A percentile compares a stretch with the other conserved stretches of the same genome.
phyloP scores from a whole-genome alignment of 2,888 invertebrate species.

The Athripsodes cinereus region DNA sequence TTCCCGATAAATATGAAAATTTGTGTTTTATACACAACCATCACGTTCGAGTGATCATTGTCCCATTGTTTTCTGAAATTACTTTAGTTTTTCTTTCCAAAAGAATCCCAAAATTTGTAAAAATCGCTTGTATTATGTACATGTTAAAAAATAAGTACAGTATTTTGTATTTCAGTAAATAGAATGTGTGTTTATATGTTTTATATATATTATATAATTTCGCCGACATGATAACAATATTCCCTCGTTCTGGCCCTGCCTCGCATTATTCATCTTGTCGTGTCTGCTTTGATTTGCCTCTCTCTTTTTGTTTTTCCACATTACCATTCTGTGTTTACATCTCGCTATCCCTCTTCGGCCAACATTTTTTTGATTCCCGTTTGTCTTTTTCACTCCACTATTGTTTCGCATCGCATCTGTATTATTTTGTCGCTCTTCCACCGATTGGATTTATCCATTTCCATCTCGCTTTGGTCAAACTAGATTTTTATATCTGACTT shows the following conservation, averaged over 20 bases:
- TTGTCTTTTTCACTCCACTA: background rate
- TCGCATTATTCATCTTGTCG: background rate
- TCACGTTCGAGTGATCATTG: too few relatives aligned
- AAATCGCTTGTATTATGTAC: too few relatives aligned
- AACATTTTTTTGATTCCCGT: background rate
- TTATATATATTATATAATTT: too few relatives aligned
- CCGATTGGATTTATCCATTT: background rate
- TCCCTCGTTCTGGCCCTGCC: background rate
- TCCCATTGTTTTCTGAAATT: too few relatives aligned
- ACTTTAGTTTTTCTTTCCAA: too few relatives aligned
- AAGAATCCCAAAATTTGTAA: too few relatives aligned
- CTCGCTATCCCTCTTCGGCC: background rate
- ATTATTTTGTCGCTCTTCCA: background rate
- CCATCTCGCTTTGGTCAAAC: background rate
- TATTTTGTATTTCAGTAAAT: too few relatives aligned
- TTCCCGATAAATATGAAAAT: too few relatives aligned
- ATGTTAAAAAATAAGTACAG: too few relatives aligned
- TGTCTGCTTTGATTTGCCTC: slow-evolving; percentile 7
- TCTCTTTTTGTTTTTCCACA: background rate
- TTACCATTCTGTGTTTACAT: background rate
- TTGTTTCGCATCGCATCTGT: background rate
- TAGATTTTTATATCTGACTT: background rate
- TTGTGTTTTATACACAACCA: too few relatives aligned
- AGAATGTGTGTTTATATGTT: too few relatives aligned
- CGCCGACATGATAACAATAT: too few relatives aligned